A percentile compares a stretch with the other conserved stretches of the same genome.
Evolutionary conservation across 2,797 vertebrate genomes (phyloP).

Genomic region (Botia kubotai): DNA sequence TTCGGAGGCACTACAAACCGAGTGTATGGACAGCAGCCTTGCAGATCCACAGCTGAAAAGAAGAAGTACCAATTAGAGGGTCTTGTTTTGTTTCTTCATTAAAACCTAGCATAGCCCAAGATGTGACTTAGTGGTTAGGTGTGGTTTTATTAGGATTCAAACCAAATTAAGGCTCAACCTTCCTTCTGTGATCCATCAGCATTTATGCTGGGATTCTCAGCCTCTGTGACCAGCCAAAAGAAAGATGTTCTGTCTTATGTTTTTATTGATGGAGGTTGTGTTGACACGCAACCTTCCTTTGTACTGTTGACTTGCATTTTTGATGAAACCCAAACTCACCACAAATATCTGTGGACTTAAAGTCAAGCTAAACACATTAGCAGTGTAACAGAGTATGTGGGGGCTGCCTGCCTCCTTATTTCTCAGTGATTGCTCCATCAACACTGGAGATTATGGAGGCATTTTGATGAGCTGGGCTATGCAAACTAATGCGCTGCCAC

Average conservation of each 20-base stretch:
- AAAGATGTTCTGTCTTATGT: neutral
- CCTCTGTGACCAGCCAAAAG: neutral
- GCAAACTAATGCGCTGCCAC: conserved; percentile 41
- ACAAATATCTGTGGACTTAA: conserved; percentile 17
- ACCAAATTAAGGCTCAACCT: neutral
- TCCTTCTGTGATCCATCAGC: neutral
- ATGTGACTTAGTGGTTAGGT: too few species aligned
- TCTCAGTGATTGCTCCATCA: conserved; percentile 18
- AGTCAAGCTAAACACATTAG: conserved; percentile 23
- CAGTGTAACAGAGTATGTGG: neutral
- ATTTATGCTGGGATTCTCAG: neutral
- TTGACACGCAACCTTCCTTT: neutral
- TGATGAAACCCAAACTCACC: conserved; percentile 22
- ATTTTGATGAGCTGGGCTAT: conserved; percentile 22
- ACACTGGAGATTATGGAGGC: conserved; percentile 23
- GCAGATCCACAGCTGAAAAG: conserved; percentile 86
- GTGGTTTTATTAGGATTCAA: neutral
- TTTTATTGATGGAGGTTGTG: neutral
- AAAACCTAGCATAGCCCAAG: neutral
- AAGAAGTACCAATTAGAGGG: neutral
- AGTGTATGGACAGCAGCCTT: conserved; percentile 91
- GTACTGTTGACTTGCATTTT: conserved; percentile 17
- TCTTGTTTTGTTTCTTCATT: neutral
- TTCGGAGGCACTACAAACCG: conserved; percentile 90
- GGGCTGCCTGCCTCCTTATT: conserved; percentile 19